A percentile compares a stretch with the other conserved stretches of the same genome.
Conservation (phyloP, 2,113 vertebrate species). For the Eublepharis macularius region DNA sequence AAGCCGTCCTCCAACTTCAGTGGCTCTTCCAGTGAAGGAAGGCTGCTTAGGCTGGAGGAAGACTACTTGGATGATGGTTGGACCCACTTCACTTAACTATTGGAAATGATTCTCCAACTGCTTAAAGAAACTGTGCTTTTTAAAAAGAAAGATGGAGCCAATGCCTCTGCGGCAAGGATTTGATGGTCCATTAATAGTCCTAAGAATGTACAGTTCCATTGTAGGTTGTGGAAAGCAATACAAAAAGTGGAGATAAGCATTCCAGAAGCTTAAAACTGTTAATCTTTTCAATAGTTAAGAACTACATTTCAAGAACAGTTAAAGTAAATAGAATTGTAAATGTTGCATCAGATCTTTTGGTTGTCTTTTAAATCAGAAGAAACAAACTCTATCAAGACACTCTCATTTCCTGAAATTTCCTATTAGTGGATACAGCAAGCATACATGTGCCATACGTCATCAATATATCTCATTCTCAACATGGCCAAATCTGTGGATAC, state of each 20-base stretch:
- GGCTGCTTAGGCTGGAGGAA: too few species aligned
- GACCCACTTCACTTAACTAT: too few species aligned
- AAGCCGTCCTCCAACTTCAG: too few species aligned
- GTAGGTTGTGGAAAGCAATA: slow-evolving; percentile 37
- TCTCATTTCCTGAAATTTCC: slow-evolving; percentile 63
- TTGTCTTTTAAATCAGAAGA: slow-evolving; percentile 57
- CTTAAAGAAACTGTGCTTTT: neutral
- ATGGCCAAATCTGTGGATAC: too few species aligned
- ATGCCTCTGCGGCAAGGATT: neutral
- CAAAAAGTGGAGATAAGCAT: slow-evolving; percentile 29
- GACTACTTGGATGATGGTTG: too few species aligned
- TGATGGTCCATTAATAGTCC: neutral
- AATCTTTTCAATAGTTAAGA: slow-evolving; percentile 50
- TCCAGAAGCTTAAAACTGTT: slow-evolving; percentile 37
- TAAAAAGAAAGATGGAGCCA: neutral
- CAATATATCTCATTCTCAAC: too few species aligned
- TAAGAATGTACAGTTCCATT: neutral
- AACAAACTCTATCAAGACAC: slow-evolving; percentile 40
- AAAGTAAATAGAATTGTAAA: slow-evolving; percentile 21
- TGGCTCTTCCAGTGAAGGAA: too few species aligned
- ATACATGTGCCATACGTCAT: too few species aligned
- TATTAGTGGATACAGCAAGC: slow-evolving; percentile 56
- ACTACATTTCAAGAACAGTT: slow-evolving; percentile 51
- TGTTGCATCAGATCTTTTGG: slow-evolving; percentile 37
- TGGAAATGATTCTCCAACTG: neutral